These are phyloP conservation scores for Cygnus olor DNA, from an alignment of 2,797 vertebrate genomes.

Conservation along the genomic window DNA sequence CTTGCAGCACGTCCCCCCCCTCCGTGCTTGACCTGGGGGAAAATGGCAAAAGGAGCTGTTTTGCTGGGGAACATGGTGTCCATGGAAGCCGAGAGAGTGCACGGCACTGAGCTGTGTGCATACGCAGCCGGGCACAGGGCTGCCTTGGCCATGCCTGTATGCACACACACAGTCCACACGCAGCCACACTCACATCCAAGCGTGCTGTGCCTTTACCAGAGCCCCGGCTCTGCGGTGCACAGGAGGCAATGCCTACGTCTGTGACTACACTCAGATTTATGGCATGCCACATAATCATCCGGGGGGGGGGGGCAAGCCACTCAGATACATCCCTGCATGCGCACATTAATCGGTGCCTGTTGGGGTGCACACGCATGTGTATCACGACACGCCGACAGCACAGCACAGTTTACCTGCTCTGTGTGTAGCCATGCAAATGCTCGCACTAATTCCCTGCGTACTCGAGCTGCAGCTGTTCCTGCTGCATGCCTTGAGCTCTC, in stretches of 20 bases:
- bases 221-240: conserved; percentile 23
- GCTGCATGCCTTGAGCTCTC: rapidly evolving
- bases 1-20: background rate
- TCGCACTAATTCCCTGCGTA: background rate
- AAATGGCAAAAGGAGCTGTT: background rate
- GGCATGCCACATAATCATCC: background rate
- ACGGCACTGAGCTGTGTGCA: background rate
- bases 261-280: background rate
- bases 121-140: background rate
- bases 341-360: background rate
- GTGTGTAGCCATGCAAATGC: background rate
- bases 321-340: background rate
- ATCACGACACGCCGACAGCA: background rate
- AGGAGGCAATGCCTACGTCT: background rate
- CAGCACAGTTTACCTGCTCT: background rate
- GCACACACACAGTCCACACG: background rate
- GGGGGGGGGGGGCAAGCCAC: background rate
- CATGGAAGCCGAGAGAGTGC: background rate
- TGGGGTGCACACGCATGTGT: background rate
- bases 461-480: background rate
- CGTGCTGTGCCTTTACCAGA: background rate
- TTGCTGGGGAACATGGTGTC: conserved; percentile 47
- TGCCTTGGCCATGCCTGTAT: background rate
- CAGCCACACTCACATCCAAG: background rate
- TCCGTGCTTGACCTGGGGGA: background rate